Evolutionary conservation across 1,140 invertebrate species (phyloP).

Genomic region (Anastrepha obliqua): DNA sequence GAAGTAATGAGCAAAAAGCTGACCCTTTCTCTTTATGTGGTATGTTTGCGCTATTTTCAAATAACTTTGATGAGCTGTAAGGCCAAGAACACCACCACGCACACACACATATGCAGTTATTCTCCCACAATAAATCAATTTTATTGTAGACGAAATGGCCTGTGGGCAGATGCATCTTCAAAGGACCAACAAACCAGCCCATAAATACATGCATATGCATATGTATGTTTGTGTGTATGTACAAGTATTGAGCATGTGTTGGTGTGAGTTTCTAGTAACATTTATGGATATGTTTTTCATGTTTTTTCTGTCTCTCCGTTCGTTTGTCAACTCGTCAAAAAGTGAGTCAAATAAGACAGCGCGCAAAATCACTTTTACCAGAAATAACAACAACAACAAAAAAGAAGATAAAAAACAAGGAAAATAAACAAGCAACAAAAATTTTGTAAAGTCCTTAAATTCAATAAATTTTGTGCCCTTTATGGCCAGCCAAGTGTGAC

Average conservation of each 20-base stretch:
- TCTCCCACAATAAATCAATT: slow-evolving; percentile 53
- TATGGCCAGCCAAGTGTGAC: slow-evolving; percentile 9
- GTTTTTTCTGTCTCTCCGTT: background rate
- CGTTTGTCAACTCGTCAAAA: background rate
- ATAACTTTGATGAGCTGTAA: slow-evolving; percentile 43
- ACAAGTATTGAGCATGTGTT: too few species aligned
- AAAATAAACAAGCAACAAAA: background rate
- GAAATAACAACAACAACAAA: background rate
- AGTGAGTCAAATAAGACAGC: slow-evolving; percentile 24
- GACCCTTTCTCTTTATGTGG: background rate
- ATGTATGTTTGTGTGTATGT: background rate
- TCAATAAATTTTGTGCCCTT: slow-evolving; percentile 23
- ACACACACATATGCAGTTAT: background rate
- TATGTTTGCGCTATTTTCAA: slow-evolving; percentile 9
- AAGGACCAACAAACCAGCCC: slow-evolving; percentile 23
- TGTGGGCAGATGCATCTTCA: slow-evolving; percentile 36
- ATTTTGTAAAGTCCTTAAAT: slow-evolving; percentile 37
- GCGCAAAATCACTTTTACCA: slow-evolving; percentile 13
- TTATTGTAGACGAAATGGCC: slow-evolving; percentile 39
- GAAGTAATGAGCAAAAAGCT: slow-evolving; percentile 37
- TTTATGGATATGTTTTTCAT: background rate
- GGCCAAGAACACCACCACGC: background rate
- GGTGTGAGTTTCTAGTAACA: background rate
- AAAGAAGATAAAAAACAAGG: background rate
- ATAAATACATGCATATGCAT: background rate